These are phyloP conservation scores for Tokudaia tokunoshimensis DNA, from an alignment of 2,797 vertebrate genomes.

Conservation along the genomic window DNA sequence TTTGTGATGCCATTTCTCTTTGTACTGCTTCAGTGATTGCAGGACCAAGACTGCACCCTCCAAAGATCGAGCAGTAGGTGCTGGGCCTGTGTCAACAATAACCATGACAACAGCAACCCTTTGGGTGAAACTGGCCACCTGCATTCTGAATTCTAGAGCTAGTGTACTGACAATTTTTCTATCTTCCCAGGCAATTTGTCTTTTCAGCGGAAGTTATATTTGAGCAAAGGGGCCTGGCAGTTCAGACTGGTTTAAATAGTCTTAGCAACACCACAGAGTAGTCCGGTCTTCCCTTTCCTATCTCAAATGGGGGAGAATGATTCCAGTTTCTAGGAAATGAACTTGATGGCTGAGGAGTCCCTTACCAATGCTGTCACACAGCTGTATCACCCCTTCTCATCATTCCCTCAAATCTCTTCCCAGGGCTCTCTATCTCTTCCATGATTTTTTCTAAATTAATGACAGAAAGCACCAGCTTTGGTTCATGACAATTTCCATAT, in stretches of 20 bases:
- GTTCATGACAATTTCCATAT: background rate
- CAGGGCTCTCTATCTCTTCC: background rate
- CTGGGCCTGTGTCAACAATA: background rate
- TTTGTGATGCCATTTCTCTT: background rate
- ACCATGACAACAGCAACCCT: background rate
- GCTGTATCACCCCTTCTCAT: background rate
- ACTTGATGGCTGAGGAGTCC: constrained; percentile 25
- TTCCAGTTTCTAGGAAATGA: constrained; percentile 58
- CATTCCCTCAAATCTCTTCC: background rate
- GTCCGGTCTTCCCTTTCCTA: constrained; percentile 51
- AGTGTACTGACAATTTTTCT: background rate
- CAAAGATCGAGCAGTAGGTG: background rate
- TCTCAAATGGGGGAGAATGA: constrained; percentile 36
- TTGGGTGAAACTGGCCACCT: background rate
- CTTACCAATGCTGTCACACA: constrained; percentile 28
- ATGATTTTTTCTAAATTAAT: constrained; percentile 12
- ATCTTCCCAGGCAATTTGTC: background rate
- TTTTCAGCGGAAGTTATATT: constrained; percentile 3
- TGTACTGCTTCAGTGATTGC: background rate
- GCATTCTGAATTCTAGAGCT: constrained; percentile 25
- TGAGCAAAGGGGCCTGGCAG: background rate
- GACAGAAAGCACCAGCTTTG: background rate
- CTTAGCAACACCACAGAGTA: background rate
- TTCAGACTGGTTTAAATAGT: background rate
- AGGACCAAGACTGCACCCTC: constrained; percentile 14